These are phyloP conservation scores for Phyllotreta striolata DNA, from an alignment of 2,888 invertebrate species.

Conservation along the genomic window DNA sequence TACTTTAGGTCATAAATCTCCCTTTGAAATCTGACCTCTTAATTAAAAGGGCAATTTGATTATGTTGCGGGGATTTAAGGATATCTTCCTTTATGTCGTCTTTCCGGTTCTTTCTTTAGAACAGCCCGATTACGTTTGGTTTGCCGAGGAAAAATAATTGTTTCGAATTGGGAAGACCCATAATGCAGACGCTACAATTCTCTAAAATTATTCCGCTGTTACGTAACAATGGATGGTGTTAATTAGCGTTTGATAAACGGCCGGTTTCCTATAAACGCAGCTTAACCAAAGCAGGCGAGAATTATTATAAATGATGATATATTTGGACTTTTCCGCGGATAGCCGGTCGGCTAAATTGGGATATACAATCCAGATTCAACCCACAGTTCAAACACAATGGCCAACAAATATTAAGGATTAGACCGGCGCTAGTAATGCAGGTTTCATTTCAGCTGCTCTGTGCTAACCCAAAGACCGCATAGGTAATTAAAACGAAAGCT, in stretches of 20 bases:
- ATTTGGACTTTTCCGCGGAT: slow-evolving; percentile 15
- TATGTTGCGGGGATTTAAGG: slow-evolving; percentile 5
- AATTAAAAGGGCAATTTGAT: slow-evolving; percentile 21
- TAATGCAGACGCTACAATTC: too few species aligned
- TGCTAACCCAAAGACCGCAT: slow-evolving; percentile 6
- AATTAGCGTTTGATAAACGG: slow-evolving; percentile 3
- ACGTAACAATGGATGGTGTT: not conserved
- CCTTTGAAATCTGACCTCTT: slow-evolving; percentile 18
- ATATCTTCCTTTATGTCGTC: not conserved
- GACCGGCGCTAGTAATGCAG: not conserved
- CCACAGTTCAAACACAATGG: slow-evolving; percentile 8
- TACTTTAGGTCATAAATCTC: slow-evolving; percentile 13
- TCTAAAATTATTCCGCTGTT: too few species aligned
- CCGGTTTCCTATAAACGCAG: not conserved
- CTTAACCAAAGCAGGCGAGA: not conserved
- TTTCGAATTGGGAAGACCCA: too few species aligned
- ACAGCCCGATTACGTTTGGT: not conserved
- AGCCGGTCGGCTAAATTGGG: slow-evolving; percentile 9
- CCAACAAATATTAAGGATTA: slow-evolving; percentile 12
- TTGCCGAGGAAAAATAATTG: too few species aligned
- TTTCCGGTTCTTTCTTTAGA: not conserved
- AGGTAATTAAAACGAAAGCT: slow-evolving; percentile 12
- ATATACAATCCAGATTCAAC: slow-evolving; percentile 8
- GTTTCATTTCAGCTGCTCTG: slow-evolving; percentile 5
- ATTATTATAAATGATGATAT: slow-evolving; percentile 22